These are phyloP conservation scores for Pelvicachromis taeniatus DNA, from an alignment of 2,113 vertebrate genomes.

Conservation along the genomic window DNA sequence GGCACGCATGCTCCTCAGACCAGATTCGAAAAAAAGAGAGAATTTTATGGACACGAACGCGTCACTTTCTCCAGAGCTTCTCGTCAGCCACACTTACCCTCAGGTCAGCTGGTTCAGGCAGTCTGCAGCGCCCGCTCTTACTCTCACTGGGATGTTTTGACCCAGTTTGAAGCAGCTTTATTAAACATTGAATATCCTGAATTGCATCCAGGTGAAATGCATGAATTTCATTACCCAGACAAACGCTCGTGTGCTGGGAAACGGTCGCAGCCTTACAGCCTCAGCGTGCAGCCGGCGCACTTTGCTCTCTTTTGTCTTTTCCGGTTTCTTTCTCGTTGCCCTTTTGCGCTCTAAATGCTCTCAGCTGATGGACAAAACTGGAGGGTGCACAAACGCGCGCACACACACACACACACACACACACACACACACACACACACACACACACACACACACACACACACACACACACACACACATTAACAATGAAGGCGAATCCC, in stretches of 20 bases:
- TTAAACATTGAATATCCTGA: not conserved
- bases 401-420: too few relatives aligned
- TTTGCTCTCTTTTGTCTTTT: not conserved
- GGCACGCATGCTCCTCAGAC: conserved; percentile 43
- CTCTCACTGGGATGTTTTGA: not conserved
- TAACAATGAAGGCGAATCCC: conserved; percentile 9
- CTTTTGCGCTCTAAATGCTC: conserved; percentile 25
- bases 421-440: conserved; percentile 9
- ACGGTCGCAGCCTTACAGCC: conserved; percentile 27
- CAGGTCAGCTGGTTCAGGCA: conserved; percentile 6
- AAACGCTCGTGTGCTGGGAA: conserved; percentile 48
- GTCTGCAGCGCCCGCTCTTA: not conserved
- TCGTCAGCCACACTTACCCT: not conserved
- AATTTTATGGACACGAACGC: not conserved
- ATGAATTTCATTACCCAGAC: conserved; percentile 41
- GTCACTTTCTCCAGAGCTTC: not conserved
- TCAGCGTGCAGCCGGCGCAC: not conserved
- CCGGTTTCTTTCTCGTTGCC: conserved; percentile 19
- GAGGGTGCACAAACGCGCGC: conserved; percentile 51
- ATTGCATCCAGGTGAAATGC: conserved; percentile 17
- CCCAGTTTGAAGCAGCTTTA: not conserved
- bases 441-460: conserved; percentile 15
- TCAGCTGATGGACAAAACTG: conserved; percentile 66
- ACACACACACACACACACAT: not conserved
- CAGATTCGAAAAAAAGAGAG: not conserved